Evolutionary conservation across 2,888 invertebrate genomes (phyloP), one percentile per base, ranked within the genome.

Genomic region (Drosophila nr. perissopoda): DNA sequence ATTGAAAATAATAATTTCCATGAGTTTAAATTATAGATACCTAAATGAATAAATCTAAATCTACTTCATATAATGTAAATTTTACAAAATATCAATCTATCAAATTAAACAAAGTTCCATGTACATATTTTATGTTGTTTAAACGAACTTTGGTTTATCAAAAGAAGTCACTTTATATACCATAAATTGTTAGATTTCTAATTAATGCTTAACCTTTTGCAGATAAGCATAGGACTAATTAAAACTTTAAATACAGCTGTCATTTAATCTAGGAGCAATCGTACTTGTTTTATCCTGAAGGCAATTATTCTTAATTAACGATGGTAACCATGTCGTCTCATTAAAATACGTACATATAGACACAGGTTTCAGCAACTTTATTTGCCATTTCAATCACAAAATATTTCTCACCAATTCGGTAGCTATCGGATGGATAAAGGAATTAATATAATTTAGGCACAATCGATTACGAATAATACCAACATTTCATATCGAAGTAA

Each of bases 311-410:
- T 18, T n/a, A 21, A 38, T 16, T 61, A 40, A 29, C 52, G 21
- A 34, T 49, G 76, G 71, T 21, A 25, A 61, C 57, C 61, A 62
- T 36, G 34, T 18, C 38, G 31, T 57, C 31, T 31, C 57, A 68
- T 49, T 68, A 48, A 48, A 33, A 66, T 63, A 33, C 8, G 10
- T 18, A 63, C 0, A 3, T 51, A 21, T 6, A 29, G 16, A 8
- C 16, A n/a, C 4, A 40, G 16, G 10, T 21, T n/a, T 27, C 18
- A 4, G 34, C 13, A 45, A 36, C 36, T 38, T 48, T 25, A 21
- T n/a, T 25, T 29, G 27, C 1, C 18, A 36, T 11, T 38, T 25
- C 31, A 16, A n/a, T 42, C 16, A 1, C 8, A 2, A 29, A 62
- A 42, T 63, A 18, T n/a, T 34, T 48, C n/a, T 40, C 56, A 31